Evolutionary conservation across 2,888 invertebrate species (phyloP).

Genomic region (Endomychus coccineus): DNA sequence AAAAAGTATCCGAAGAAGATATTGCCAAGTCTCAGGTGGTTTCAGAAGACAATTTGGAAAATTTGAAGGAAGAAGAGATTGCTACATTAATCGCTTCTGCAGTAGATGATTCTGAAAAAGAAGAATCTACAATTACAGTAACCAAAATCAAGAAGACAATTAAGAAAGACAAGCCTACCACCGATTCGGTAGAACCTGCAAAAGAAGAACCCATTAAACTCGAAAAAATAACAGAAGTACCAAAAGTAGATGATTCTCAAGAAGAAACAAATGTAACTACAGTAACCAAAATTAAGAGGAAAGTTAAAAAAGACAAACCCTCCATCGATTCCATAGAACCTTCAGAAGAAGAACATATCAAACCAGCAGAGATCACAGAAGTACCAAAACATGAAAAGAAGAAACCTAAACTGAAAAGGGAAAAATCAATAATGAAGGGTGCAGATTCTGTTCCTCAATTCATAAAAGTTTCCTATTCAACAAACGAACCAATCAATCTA

Average conservation of each 20-base stretch:
- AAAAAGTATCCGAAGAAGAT: too few relatives aligned
- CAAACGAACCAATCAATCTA: constrained; percentile 50
- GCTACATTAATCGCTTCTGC: constrained; percentile 18
- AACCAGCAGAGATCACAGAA: constrained; percentile 29
- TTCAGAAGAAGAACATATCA: constrained; percentile 25
- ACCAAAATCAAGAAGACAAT: too few relatives aligned
- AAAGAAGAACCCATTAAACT: neutral
- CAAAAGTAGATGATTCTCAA: neutral
- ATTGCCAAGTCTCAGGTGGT: too few relatives aligned
- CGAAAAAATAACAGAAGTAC: neutral
- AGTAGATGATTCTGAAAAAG: constrained; percentile 13
- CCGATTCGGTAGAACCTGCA: too few relatives aligned
- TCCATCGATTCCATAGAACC: constrained; percentile 20
- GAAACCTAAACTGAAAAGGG: constrained; percentile 24
- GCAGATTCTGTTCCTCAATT: constrained; percentile 46
- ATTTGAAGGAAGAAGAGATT: constrained; percentile 29
- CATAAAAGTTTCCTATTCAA: constrained; percentile 53
- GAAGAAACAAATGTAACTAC: neutral
- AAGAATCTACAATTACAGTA: too few relatives aligned
- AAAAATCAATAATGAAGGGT: constrained; percentile 18
- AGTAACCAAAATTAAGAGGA: constrained; percentile 1
- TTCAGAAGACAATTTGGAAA: too few relatives aligned
- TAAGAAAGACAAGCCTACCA: too few relatives aligned
- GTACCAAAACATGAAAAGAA: constrained; percentile 24
- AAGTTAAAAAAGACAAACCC: constrained; percentile 16